Evolutionary conservation across 2,888 invertebrate species (phyloP).

Genomic region (Aporophyla lueneburgensis): DNA sequence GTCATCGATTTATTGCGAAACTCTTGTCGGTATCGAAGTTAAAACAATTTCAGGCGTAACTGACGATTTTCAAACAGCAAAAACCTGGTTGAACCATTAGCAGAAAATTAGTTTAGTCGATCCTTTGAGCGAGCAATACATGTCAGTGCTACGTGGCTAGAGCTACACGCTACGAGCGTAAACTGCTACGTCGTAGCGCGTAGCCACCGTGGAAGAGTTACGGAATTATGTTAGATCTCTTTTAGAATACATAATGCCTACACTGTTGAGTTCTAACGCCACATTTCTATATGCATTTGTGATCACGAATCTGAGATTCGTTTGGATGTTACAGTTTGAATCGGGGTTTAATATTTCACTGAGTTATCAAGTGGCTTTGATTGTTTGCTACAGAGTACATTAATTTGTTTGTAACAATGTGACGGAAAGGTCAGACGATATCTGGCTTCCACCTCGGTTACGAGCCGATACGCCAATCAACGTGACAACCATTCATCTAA

Average conservation of each 20-base stretch:
- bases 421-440: not conserved
- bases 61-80: not conserved
- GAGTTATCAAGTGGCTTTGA: constrained; percentile 13
- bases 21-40: not conserved
- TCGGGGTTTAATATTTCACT: constrained; percentile 18
- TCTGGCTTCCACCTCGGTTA: constrained; percentile 5
- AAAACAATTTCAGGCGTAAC: not conserved
- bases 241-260: constrained; percentile 50
- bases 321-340: constrained; percentile 35
- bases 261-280: constrained; percentile 46
- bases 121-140: constrained; percentile 38
- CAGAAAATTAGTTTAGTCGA: constrained; percentile 35
- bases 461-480: not conserved
- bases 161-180: constrained; percentile 57
- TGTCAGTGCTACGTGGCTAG: constrained; percentile 44
- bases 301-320: constrained; percentile 33
- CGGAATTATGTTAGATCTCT: constrained; percentile 50
- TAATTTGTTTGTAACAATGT: constrained; percentile 24
- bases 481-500: constrained; percentile 15
- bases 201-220: constrained; percentile 43
- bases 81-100: constrained; percentile 9
- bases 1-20: not conserved
- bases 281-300: constrained; percentile 47
- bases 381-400: constrained; percentile 2
- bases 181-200: constrained; percentile 53